Base-by-base conservation (phyloP, 2,113 vertebrate genomes). In the Progne subis region DNA sequence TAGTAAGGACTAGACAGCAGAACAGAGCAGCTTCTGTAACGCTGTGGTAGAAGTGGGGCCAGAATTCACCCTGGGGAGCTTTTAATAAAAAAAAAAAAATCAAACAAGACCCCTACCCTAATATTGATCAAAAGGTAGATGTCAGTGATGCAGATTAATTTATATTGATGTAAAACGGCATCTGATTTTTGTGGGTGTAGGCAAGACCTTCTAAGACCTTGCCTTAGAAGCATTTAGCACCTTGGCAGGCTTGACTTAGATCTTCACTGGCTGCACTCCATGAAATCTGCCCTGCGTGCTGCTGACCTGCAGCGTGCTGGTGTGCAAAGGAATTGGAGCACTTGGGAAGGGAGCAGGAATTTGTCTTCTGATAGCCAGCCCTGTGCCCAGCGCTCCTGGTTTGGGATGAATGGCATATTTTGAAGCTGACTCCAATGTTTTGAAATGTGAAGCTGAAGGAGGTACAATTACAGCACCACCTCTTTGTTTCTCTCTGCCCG, bases 391-490 rank as follows among this genome's bases (percentile, higher is more conserved):
- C 15, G 2, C 78, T 86, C 59, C 57, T 41, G 76, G 14, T 82
- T 23, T 16, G 47, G 44, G 84, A 47, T 93, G 94, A 97, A 95
- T 95, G 94, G 90, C 90, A 82, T 91, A 67, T 88, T 95, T 93
- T 65, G 83, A 91, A 95, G 85, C 55, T 92, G 95, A 68, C 90
- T 74, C 34, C 50, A 65, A 1, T 81, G 67, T 92, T 96, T 91
- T 97, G 97, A 96, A 97, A 97, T 43, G 53, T 41, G 92, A 97
- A 90, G 56, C 89, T 69, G 18, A 24, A 52, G 13, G 43, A 94
- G 94, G 52, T 90, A 49, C 92, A 63, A 64, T 77, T 90, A 59
- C 17, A 84, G 74, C 82, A 60, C 28, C 93, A 87, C 92, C 85
- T 91, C 82, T 96, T 88, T 95, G 88, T 95, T 92, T 88, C 59